phyloP scores from a whole-genome alignment of 2,797 vertebrate species.

The Chaetodon trifasciatus region DNA sequence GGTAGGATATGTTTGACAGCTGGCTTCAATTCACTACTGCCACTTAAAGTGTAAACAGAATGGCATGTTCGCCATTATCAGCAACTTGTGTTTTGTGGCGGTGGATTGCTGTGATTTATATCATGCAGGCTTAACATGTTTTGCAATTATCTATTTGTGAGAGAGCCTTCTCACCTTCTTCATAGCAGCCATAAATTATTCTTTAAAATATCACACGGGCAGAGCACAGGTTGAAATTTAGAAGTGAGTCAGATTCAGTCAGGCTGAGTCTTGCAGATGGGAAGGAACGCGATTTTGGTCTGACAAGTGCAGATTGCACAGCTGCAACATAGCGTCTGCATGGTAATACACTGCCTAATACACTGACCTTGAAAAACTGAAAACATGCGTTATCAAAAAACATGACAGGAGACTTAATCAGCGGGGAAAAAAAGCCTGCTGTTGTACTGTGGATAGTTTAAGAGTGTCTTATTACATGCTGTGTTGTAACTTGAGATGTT shows the following conservation, averaged over 20 bases:
- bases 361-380: slow-evolving; percentile 9
- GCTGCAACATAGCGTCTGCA: slow-evolving; percentile 10
- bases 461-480: neutral
- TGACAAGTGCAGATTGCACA: neutral
- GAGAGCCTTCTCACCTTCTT: neutral
- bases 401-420: neutral
- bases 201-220: neutral
- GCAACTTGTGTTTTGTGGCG: neutral
- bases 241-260: neutral
- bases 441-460: neutral
- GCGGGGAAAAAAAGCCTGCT: too few relatives aligned
- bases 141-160: neutral
- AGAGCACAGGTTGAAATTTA: neutral
- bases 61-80: neutral
- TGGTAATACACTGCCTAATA: neutral
- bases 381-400: neutral
- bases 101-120: neutral
- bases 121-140: neutral
- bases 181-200: neutral
- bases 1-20: neutral
- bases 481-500: neutral
- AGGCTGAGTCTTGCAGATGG: neutral
- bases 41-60: neutral
- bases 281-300: neutral
- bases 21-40: neutral